phyloP scores from a whole-genome alignment of 2,888 invertebrate genomes.

The Lasioglossum vierecki region DNA sequence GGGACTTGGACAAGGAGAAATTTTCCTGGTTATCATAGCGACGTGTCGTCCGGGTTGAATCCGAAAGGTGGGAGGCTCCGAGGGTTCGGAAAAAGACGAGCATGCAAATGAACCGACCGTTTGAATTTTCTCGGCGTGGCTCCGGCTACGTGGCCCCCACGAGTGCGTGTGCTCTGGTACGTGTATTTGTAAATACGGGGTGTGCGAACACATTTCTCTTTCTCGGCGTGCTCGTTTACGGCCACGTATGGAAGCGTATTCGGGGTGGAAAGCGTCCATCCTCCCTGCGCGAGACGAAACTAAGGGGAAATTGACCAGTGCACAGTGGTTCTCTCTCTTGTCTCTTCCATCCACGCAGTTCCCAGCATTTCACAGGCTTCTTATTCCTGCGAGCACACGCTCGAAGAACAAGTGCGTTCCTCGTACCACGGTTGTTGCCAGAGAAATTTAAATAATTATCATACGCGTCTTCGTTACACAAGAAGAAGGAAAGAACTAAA shows the following conservation, averaged over 20 bases:
- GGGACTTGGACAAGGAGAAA: conserved; percentile 47
- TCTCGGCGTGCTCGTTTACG: conserved; percentile 68
- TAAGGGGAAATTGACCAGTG: conserved; percentile 82
- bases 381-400: not conserved
- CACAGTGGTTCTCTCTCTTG: conserved; percentile 78
- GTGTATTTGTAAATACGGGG: conserved; percentile 68
- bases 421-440: not conserved
- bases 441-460: not conserved
- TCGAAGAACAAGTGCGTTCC: not conserved
- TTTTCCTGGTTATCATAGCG: conserved; percentile 51
- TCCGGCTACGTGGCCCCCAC: conserved; percentile 34
- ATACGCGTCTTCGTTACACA: not conserved
- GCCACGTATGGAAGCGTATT: conserved; percentile 68
- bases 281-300: conserved; percentile 74
- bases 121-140: conserved; percentile 70
- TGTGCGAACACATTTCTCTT: conserved; percentile 61
- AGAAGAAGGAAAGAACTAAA: not conserved
- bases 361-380: not conserved
- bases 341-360: not conserved
- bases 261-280: conserved; percentile 72
- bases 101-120: conserved; percentile 75
- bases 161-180: conserved; percentile 49
- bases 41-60: conserved; percentile 61
- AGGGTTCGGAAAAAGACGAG: conserved; percentile 72
- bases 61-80: conserved; percentile 62